Conservation (phyloP, 2,797 vertebrate species). For the Gobionotothen gibberifrons region DNA sequence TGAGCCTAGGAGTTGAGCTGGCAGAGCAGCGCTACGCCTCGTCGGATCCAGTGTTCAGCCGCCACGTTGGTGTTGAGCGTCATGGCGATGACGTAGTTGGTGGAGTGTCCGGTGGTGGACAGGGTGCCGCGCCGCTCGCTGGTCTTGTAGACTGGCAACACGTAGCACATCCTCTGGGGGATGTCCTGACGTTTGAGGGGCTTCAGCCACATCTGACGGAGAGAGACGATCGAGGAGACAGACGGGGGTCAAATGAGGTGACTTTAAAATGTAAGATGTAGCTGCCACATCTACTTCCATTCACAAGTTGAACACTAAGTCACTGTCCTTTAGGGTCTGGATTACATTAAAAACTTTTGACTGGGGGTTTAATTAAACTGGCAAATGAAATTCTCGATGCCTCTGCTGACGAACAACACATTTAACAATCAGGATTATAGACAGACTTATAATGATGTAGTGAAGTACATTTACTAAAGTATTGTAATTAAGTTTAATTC, state of each 20-base stretch:
- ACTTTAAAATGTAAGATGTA: neutral
- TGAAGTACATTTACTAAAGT: too few species aligned
- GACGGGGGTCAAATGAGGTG: neutral
- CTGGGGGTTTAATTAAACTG: constrained; percentile 12
- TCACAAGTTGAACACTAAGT: neutral
- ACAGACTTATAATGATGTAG: neutral
- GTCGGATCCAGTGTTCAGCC: constrained; percentile 88
- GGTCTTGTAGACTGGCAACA: constrained; percentile 90
- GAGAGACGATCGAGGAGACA: neutral
- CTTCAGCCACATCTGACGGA: constrained; percentile 90
- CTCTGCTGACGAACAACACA: neutral
- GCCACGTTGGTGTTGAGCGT: constrained; percentile 83
- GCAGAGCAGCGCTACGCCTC: constrained; percentile 88
- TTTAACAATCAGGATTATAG: neutral
- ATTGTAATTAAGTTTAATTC: too few species aligned
- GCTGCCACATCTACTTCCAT: constrained; percentile 3
- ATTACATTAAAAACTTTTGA: constrained; percentile 9
- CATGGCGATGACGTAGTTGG: constrained; percentile 89
- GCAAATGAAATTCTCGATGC: neutral
- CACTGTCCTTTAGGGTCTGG: neutral
- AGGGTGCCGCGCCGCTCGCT: constrained; percentile 89
- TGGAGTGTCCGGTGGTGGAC: constrained; percentile 91
- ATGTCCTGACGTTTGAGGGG: constrained; percentile 85
- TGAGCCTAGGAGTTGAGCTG: constrained; percentile 85
- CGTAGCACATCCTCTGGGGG: constrained; percentile 82